Percentiles rank a stretch among this genome's conserved stretches.
Evolutionary conservation across 2,113 vertebrate species (phyloP).

Genomic region (Bubo blakistoni): DNA sequence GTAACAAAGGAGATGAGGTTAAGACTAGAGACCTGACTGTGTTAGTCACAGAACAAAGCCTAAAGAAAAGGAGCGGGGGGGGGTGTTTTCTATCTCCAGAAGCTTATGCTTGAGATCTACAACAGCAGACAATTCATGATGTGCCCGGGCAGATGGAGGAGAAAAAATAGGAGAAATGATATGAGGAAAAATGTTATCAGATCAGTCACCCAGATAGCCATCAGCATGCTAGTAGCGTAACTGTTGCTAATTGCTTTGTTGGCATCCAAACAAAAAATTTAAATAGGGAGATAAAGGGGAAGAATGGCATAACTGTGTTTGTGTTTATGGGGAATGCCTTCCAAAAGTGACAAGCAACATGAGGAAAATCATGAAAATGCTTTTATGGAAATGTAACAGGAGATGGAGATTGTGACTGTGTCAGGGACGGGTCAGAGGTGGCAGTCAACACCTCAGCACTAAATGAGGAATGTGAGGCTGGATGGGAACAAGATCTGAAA

Average conservation of each 20-base stretch:
- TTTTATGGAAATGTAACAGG: neutral
- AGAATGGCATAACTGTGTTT: neutral
- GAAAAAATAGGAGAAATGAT: neutral
- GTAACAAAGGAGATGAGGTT: neutral
- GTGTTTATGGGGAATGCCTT: neutral
- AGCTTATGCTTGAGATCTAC: neutral
- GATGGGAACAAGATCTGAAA: neutral
- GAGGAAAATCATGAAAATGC: neutral
- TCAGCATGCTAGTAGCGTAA: neutral
- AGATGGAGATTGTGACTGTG: rapidly evolving
- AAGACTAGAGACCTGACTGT: neutral
- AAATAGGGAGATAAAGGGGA: neutral
- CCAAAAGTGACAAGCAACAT: neutral
- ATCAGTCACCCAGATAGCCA: neutral
- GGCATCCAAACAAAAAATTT: neutral
- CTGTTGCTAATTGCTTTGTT: neutral
- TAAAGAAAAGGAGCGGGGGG: neutral
- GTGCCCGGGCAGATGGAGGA: neutral
- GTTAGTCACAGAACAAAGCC: neutral
- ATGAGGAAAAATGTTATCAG: neutral
- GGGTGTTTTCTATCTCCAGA: neutral
- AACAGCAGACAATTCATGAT: neutral
- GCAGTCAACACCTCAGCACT: neutral
- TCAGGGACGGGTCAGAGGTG: neutral
- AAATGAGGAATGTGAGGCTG: neutral